Conservation (phyloP, 1,140 invertebrate species). For the Nephotettix cincticeps region DNA sequence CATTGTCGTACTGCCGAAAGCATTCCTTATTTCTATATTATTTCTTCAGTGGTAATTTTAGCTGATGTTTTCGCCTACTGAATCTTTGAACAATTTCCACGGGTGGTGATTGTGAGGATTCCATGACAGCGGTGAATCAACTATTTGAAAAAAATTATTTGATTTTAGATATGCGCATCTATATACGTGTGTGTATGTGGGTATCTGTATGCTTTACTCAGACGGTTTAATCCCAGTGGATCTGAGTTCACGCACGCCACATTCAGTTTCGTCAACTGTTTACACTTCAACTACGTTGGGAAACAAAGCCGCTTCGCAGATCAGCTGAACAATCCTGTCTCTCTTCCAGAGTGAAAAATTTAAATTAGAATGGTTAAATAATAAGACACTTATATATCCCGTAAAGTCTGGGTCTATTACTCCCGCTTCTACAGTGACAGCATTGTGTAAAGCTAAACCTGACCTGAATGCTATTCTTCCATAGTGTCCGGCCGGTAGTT, state of each 20-base stretch:
- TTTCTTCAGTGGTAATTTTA: not conserved
- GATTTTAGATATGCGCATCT: not conserved
- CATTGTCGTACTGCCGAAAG: not conserved
- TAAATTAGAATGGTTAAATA: slow-evolving; percentile 88
- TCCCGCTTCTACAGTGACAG: slow-evolving; percentile 88
- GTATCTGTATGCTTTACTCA: not conserved
- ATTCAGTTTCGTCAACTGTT: not conserved
- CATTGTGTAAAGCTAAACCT: slow-evolving; percentile 91
- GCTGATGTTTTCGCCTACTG: not conserved
- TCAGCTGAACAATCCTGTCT: slow-evolving; percentile 94
- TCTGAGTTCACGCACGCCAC: not conserved
- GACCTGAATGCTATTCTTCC: slow-evolving; percentile 95
- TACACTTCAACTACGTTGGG: slow-evolving; percentile 74
- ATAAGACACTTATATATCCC: slow-evolving; percentile 89
- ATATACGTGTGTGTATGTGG: not conserved
- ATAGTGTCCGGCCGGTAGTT: slow-evolving; percentile 86
- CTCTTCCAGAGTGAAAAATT: slow-evolving; percentile 82
- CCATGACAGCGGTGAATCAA: no score
- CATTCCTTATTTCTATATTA: not conserved
- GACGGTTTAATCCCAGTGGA: no score
- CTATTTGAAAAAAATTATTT: no score
- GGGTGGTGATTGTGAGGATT: no score
- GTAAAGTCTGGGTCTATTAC: slow-evolving; percentile 76
- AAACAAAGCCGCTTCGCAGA: slow-evolving; percentile 90
- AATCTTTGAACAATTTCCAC: no score